Evolutionary conservation across 2,888 invertebrate genomes (phyloP), one percentile per base, ranked within the genome.

Genomic region (Phengaris alcon): DNA sequence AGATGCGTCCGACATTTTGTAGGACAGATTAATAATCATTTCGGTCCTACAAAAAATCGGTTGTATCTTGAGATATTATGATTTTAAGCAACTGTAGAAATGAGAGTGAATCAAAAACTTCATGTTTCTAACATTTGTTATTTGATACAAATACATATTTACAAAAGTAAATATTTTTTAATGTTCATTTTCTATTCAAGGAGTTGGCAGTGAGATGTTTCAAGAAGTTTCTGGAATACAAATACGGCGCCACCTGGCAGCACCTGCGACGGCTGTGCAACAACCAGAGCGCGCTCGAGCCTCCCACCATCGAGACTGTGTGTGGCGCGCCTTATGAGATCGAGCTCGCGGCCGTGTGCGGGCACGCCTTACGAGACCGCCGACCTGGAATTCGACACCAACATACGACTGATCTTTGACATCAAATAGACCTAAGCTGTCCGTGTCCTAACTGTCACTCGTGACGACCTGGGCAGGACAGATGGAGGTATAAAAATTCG

Each of bases 151-250:
- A 35, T 4, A 2, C 35, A 35, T 35, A 35, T n/a, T n/a, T n/a
- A n/a, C n/a, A 4, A 35, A 48, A 55, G 6, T 35, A 68, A 57
- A 2, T 73, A n/a, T 6, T 48, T 3, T 55, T 15, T 55, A 22
- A 22, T n/a, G 9, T 44, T 54, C 6, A 54, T 22, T 2, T 12
- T 73, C n/a, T 51, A 8, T 46, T 80, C 76, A 85, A 95, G 95
- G 83, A 84, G 69, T 86, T 90, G 46, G 95, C 95, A 4, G 84
- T 95, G 15, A 82, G 87, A 57, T 93, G 95, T 85, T 95, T 94
- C 86, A 90, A 90, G 82, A 85, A 84, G 6, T 85, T 95, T 73
- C 82, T 93, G 5, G 82, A 84, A 5, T 93, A 93, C 83, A 94
- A 95, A 82, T 87, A 87, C 82, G 88, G 90, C 44, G 85, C 86